These are phyloP conservation scores for Spheniscus humboldti DNA, from an alignment of 2,797 vertebrate species.

Conservation along the genomic window DNA sequence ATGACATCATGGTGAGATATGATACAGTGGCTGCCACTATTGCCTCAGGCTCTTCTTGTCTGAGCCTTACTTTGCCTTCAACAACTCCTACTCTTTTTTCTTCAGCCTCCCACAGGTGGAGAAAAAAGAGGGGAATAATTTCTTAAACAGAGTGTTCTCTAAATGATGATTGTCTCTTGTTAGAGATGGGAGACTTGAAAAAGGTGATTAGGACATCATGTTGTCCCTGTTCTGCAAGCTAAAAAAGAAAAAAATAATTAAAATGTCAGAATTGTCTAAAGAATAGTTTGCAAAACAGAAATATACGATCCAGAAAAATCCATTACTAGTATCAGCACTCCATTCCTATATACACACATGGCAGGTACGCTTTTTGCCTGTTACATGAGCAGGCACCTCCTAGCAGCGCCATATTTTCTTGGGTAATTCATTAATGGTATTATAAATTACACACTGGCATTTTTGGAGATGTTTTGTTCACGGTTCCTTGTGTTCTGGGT, in stretches of 20 bases:
- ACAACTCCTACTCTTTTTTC: background rate
- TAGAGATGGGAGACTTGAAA: background rate
- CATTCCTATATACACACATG: background rate
- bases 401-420: background rate
- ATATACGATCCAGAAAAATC: background rate
- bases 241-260: background rate
- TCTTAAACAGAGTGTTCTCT: background rate
- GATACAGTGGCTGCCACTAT: background rate
- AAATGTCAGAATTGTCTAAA: background rate
- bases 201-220: background rate
- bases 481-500: background rate
- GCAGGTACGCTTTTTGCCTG: background rate
- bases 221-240: background rate
- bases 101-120: background rate
- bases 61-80: background rate
- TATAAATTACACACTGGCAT: background rate
- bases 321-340: background rate
- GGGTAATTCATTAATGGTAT: background rate
- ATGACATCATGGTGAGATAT: background rate
- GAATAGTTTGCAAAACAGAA: background rate
- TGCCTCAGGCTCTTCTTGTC: background rate
- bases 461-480: background rate
- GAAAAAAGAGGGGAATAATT: background rate
- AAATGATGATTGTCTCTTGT: background rate
- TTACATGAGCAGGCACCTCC: background rate